Evolutionary conservation across 2,888 invertebrate species (phyloP), one percentile per base, ranked within the genome.

Genomic region (Lasioglossum leucozonium): DNA sequence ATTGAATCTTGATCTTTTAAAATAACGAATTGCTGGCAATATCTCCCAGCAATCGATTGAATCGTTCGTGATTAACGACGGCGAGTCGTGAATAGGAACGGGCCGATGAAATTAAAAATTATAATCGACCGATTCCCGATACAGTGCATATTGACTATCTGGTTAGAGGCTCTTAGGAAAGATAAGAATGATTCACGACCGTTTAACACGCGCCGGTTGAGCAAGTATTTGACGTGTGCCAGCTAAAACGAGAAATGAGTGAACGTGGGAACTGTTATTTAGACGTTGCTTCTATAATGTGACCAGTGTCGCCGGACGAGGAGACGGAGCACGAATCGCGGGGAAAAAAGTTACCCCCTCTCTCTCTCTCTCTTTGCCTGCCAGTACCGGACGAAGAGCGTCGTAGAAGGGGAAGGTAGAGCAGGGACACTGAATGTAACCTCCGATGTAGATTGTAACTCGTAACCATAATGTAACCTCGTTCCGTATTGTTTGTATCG

Each of bases 111-210:
- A 30, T 62, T 16, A 62, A 62, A 30, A 30, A 34, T 62, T 30
- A 62, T 62, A 62, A 62, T 62, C 37, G 4, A 37, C 18, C 37
- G 37, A 67, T 37, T 62, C 62, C 18, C 30, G 16, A 67, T 67
- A 34, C 8, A 34, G 18, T 11, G 67, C 22, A 67, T 37, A 34
- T 34, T 18, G 34, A 34, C 65, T 65, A 30, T 62, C 30, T 62
- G 18, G 67, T 67, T 34, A 22, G 67, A 34, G 67, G 67, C 67
- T 34, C 67, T 34, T 34, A 22, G 22, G 4, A 22, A 8, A 34
- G 67, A 67, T 67, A 67, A 67, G 67, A 37, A 22, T 67, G 67
- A 67, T 67, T 67, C 67, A 67, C 22, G 37, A 37, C 34, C 67
- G 10, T 67, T 67, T 67, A 67, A 67, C 55, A 55, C 37, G 22